Evolutionary conservation across 2,797 vertebrate genomes (phyloP).

Genomic region (Thalassophryne amazonica): DNA sequence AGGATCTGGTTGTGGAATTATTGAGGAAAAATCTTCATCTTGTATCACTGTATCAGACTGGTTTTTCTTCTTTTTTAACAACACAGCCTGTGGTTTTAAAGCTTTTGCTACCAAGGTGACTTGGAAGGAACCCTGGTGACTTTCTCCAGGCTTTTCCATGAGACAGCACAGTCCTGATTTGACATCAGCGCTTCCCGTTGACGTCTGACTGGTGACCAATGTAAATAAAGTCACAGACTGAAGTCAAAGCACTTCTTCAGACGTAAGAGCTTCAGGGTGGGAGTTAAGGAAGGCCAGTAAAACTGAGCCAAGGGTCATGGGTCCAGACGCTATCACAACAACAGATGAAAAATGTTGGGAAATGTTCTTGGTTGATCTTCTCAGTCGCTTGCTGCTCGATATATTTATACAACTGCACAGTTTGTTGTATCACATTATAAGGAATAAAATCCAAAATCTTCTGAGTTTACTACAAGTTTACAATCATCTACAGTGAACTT

Average conservation of each 20-base stretch:
- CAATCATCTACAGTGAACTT: not conserved
- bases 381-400: not conserved
- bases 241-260: slow-evolving; percentile 13
- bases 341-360: slow-evolving; percentile 28
- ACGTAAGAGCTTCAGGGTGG: slow-evolving; percentile 35
- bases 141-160: slow-evolving; percentile 53
- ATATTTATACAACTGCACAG: not conserved
- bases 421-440: not conserved
- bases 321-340: slow-evolving; percentile 25
- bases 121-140: slow-evolving; percentile 42
- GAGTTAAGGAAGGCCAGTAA: slow-evolving; percentile 9
- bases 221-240: slow-evolving; percentile 2
- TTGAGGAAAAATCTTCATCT: too few relatives aligned
- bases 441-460: not conserved
- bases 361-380: slow-evolving; percentile 3
- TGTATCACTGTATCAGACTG: too few relatives aligned
- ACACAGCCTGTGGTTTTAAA: too few relatives aligned
- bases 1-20: too few relatives aligned
- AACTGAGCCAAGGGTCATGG: slow-evolving; percentile 27
- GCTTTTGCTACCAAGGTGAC: slow-evolving; percentile 40
- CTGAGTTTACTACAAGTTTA: not conserved
- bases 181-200: slow-evolving; percentile 10
- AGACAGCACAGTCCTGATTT: slow-evolving; percentile 18
- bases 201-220: not conserved
- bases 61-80: too few relatives aligned